Evolutionary conservation across 2,888 invertebrate genomes (phyloP).

Genomic region (Himalopsyche japonica): DNA sequence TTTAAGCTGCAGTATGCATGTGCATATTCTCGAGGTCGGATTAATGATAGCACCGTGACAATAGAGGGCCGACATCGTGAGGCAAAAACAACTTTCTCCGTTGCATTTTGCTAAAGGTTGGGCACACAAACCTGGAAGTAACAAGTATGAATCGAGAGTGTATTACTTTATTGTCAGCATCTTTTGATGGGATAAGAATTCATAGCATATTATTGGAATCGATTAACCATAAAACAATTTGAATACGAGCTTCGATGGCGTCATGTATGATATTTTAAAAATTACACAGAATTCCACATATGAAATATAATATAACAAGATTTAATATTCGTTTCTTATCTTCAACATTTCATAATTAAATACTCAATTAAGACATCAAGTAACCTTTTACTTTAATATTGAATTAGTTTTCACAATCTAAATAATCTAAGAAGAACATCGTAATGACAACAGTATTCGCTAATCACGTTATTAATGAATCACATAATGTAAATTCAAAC

Average conservation of each 20-base stretch:
- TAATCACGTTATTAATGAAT: too few species aligned
- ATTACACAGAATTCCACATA: too few species aligned
- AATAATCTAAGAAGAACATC: too few species aligned
- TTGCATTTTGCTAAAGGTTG: background rate
- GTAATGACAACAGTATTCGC: too few species aligned
- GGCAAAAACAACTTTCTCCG: slow-evolving; percentile 25
- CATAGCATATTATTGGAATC: background rate
- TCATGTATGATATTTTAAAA: too few species aligned
- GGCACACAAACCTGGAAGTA: background rate
- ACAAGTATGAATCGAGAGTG: background rate
- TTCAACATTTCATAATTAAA: too few species aligned
- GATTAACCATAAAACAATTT: background rate
- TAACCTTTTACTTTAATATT: too few species aligned
- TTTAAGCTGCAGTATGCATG: background rate
- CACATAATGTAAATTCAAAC: too few species aligned
- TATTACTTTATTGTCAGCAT: background rate
- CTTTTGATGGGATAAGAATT: background rate
- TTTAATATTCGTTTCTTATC: too few species aligned
- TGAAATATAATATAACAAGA: too few species aligned
- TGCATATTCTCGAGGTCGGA: background rate
- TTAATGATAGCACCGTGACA: slow-evolving; percentile 25
- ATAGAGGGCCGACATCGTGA: slow-evolving; percentile 10
- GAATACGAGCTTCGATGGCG: background rate
- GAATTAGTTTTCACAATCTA: too few species aligned
- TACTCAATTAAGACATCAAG: too few species aligned